These are phyloP conservation scores for Deilephila elpenor DNA, from an alignment of 2,888 invertebrate genomes.

Conservation along the genomic window DNA sequence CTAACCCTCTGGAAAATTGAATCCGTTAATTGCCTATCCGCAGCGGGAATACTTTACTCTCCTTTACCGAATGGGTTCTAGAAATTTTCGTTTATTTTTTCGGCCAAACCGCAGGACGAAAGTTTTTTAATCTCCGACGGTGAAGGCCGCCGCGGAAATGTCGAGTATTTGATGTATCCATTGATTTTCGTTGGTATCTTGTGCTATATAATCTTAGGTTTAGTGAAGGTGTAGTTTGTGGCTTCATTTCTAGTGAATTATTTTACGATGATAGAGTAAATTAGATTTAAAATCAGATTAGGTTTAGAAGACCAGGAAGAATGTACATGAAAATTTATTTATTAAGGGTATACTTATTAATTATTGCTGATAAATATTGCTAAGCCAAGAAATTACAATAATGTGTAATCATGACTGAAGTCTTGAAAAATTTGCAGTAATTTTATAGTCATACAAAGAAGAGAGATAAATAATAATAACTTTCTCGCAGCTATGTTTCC, in stretches of 20 bases:
- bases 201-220: background rate
- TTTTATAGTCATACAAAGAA: no score
- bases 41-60: slow-evolving; percentile 25
- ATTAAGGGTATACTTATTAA: no score
- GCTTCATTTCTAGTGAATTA: background rate
- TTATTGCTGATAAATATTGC: no score
- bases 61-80: slow-evolving; percentile 16
- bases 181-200: background rate
- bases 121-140: slow-evolving; percentile 35
- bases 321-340: no score
- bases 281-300: no score
- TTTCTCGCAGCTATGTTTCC: no score
- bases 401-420: no score
- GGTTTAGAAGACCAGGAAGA: no score
- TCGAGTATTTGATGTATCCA: slow-evolving; percentile 16
- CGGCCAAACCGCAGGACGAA: slow-evolving; percentile 27
- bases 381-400: no score
- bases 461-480: no score
- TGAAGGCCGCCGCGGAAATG: slow-evolving; percentile 15
- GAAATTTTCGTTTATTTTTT: slow-evolving; percentile 35
- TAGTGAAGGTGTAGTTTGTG: background rate
- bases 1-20: slow-evolving; percentile 30
- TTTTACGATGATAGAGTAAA: background rate
- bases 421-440: no score
- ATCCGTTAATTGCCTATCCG: slow-evolving; percentile 31